These are phyloP conservation scores for Thryonomys swinderianus DNA, from an alignment of 2,113 vertebrate species.

Conservation along the genomic window DNA sequence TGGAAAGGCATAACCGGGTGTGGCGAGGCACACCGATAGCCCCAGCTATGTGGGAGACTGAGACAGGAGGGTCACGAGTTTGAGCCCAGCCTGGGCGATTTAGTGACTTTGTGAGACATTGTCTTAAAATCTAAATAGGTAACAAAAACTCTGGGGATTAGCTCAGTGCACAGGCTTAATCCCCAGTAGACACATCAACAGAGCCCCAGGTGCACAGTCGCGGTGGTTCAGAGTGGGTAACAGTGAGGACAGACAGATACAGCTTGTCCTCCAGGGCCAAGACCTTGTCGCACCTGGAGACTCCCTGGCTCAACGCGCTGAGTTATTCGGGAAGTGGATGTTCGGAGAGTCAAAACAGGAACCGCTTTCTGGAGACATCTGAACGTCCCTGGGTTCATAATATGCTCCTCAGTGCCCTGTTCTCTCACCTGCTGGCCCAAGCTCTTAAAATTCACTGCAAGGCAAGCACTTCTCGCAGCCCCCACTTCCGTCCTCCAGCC, in stretches of 20 bases:
- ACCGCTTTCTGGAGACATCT: not conserved
- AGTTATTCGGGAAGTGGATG: not conserved
- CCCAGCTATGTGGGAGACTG: not conserved
- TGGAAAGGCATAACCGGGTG: not conserved
- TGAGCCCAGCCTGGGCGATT: not conserved
- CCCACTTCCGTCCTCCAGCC: fast-evolving
- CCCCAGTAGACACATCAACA: not conserved
- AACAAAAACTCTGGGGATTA: not conserved
- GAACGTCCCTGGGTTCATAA: fast-evolving
- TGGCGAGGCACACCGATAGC: not conserved
- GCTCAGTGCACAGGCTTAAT: not conserved
- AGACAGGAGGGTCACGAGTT: not conserved
- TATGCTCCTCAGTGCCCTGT: not conserved
- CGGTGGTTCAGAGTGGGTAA: fast-evolving
- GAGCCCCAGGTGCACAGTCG: fast-evolving
- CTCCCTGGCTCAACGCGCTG: not conserved
- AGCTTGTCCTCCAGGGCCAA: not conserved
- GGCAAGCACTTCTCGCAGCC: not conserved
- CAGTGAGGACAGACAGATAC: fast-evolving
- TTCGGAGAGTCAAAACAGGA: not conserved
- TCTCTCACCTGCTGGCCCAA: not conserved
- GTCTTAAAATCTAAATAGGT: not conserved
- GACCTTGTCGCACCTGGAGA: not conserved
- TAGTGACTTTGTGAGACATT: not conserved
- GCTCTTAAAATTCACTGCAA: not conserved